A percentile compares a stretch with the other conserved stretches of the same genome.
These are phyloP conservation scores for Hypomecis atomaria DNA, from an alignment of 2,888 invertebrate species.

Conservation along the genomic window DNA sequence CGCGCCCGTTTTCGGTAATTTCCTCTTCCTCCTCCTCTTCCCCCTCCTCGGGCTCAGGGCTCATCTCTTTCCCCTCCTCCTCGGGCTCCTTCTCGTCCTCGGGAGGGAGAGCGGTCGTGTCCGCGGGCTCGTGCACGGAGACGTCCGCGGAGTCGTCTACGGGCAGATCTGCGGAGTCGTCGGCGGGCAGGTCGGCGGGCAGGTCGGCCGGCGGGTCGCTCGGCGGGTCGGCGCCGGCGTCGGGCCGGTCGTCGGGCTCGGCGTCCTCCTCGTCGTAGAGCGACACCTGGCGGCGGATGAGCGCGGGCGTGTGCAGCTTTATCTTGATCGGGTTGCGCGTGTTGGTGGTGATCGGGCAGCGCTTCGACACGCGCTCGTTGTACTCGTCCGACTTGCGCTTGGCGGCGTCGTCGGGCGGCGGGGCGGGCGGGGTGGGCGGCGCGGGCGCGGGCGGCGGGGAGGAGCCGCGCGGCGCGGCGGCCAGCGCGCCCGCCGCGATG, in stretches of 20 bases:
- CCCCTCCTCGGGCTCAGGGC: conserved; percentile 38
- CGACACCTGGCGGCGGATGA: conserved; percentile 79
- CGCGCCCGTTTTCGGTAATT: background rate
- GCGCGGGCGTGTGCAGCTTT: conserved; percentile 73
- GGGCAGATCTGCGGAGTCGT: background rate
- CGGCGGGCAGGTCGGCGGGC: background rate
- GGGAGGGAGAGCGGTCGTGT: background rate
- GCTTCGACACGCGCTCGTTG: conserved; percentile 70
- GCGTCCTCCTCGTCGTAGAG: conserved; percentile 83
- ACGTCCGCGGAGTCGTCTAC: background rate
- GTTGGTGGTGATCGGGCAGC: conserved; percentile 70
- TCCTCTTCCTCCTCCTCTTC: background rate
- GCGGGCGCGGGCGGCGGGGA: conserved; percentile 15
- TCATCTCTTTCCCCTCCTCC: background rate
- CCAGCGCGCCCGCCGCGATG: conserved; percentile 83
- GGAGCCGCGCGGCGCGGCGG: conserved; percentile 35
- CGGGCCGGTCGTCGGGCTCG: conserved; percentile 7
- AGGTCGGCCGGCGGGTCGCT: background rate
- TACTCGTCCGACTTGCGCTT: conserved; percentile 53
- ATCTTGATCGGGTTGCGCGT: conserved; percentile 76
- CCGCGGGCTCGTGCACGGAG: background rate
- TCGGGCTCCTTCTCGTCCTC: background rate
- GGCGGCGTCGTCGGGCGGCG: conserved; percentile 14
- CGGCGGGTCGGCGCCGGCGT: background rate
- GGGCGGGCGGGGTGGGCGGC: conserved; percentile 22